Evolutionary conservation across 2,113 vertebrate species (phyloP), one percentile per base, ranked within the genome.

Genomic region (Hyperopisus bebe): DNA sequence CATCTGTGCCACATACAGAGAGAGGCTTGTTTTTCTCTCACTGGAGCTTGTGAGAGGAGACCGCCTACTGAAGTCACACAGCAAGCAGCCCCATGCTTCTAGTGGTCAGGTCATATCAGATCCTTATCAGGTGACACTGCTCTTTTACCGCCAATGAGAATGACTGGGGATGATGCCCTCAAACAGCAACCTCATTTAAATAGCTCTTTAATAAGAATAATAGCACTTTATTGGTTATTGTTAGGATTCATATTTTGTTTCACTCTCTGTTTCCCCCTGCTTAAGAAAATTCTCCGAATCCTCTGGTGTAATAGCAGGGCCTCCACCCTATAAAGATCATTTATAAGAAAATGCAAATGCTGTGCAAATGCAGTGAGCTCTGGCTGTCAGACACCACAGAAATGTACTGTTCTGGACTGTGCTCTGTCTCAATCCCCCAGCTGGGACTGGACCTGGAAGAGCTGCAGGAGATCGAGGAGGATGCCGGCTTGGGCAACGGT

Each of bases 381-480:
- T 77, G 70, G 11, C 35, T 17, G 13, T 77, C 70, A 77, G 70
- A 17, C 70, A 17, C 70, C 70, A 77, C 5, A 39, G 74, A 77
- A 77, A 42, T 15, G 2, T 19, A 77, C 15, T 17, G 35, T 42
- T 42, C 35, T 2, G 15, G 35, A 2, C 35, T 86, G 24, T 83
- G 39, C 55, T 88, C 17, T 89, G 39, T 88, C 42, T 91, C 19
- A 62, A 82, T 86, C 94, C 91, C 58, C 35, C 91, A 98, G 97
- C 90, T 98, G 92, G 97, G 97, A 3, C 92, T 98, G 93, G 97
- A 98, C 91, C 92, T 98, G 92, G 97, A 98, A 91, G 97, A 98
- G 83, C 93, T 98, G 89, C 96, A 97, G 90, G 97, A 98, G 89
- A 98, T 98, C 0, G 97, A 98, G 93, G 97, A 98, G 91, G 97